Evolutionary conservation across 1,140 invertebrate genomes (phyloP).

Genomic region (Asobara japonica): DNA sequence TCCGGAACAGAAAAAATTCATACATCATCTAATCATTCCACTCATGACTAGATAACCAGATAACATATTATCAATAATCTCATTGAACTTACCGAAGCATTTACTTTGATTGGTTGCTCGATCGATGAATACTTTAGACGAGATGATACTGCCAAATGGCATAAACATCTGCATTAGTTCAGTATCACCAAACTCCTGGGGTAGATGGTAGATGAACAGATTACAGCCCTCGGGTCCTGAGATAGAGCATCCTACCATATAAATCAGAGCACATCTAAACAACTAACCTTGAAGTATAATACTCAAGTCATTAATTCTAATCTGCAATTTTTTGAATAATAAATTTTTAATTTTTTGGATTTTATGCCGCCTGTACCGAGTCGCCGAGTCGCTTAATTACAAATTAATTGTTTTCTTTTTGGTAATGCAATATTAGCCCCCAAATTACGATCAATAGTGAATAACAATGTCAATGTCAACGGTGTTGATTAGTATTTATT

Average conservation of each 20-base stretch:
- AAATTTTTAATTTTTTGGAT: slow-evolving; percentile 1
- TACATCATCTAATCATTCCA: too few relatives aligned
- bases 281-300: slow-evolving; percentile 68
- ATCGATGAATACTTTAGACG: slow-evolving; percentile 99
- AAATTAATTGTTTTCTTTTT: not conserved
- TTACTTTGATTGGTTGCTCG: slow-evolving; percentile 99
- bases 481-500: not conserved
- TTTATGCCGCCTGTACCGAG: slow-evolving; percentile 30
- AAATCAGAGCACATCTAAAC: slow-evolving; percentile 69
- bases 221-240: slow-evolving; percentile 99
- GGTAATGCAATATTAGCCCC: too few relatives aligned
- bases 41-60: not conserved
- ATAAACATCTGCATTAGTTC: slow-evolving; percentile 99
- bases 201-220: slow-evolving; percentile 99
- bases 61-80: not conserved
- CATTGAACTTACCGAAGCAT: slow-evolving; percentile 93
- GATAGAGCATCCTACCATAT: slow-evolving; percentile 89
- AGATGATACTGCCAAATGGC: slow-evolving; percentile 99
- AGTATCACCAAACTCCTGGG: slow-evolving; percentile 98
- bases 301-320: slow-evolving; percentile 65
- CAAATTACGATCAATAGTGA: not conserved
- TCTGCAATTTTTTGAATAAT: slow-evolving; percentile 36
- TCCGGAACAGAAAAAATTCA: too few relatives aligned
- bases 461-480: not conserved
- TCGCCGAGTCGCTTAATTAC: slow-evolving; percentile 28